Conservation (phyloP, 2,797 vertebrate genomes). For the Enteromius viviparus region DNA sequence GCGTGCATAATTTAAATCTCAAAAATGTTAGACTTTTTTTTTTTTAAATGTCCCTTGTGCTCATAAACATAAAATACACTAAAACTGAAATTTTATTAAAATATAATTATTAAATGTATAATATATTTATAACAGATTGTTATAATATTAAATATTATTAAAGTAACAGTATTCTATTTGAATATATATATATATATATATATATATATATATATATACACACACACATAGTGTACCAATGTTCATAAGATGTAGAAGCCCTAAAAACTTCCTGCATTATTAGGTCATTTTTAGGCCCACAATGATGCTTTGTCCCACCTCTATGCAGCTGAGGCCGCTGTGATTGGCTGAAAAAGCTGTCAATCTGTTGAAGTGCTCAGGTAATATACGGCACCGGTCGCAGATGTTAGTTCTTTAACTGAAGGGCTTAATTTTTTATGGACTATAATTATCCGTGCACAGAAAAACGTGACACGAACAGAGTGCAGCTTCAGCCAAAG, state of each 20-base stretch:
- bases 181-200: too few species aligned
- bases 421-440: conserved; percentile 28
- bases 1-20: too few species aligned
- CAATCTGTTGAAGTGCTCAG: not conserved
- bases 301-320: not conserved
- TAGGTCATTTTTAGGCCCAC: not conserved
- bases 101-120: not conserved
- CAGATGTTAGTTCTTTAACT: conserved; percentile 24
- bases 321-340: not conserved
- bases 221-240: not conserved
- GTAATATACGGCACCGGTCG: not conserved
- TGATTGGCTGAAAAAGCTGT: conserved; percentile 20
- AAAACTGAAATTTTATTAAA: not conserved
- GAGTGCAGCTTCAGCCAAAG: conserved; percentile 19
- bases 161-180: too few species aligned
- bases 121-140: too few species aligned
- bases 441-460: conserved; percentile 13
- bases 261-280: not conserved
- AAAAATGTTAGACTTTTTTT: too few species aligned
- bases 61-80: too few species aligned
- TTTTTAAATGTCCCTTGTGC: too few species aligned
- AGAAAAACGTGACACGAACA: conserved; percentile 7
- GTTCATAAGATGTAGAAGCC: not conserved
- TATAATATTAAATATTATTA: too few species aligned
- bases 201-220: too few species aligned